Base-by-base conservation (phyloP, 2,113 vertebrate genomes). In the Leucoraja erinaceus region DNA sequence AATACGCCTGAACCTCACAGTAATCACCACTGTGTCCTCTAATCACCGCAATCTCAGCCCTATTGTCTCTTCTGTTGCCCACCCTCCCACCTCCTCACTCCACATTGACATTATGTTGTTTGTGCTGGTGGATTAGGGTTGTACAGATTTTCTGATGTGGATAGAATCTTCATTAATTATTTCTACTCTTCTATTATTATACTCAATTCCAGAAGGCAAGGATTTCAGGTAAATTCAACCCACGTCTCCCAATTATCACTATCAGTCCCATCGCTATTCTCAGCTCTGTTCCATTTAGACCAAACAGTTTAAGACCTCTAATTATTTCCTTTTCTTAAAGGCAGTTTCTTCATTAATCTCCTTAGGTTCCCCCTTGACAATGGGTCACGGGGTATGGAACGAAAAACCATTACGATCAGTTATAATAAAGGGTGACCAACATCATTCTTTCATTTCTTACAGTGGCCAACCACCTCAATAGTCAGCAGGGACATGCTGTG, bases 151-250 rank as follows among this genome's bases (percentile, higher is more conserved):
- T 22, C 74, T 75, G 25, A n/a, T 8, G 28, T 75, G 74, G 38
- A 83, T 83, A 54, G 79, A 56, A 81, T 54, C 8, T 83, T 22
- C 47, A 83, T 83, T 84, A 59, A 84, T 56, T 84, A 84, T 84
- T 84, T 84, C 79, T 22, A 28, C 1, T 25, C 47, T 84, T 84
- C 54, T 83, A 47, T 56, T 54, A 28, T 83, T 56, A 79, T 47
- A 7, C 78, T 54, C 78, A 84, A 56, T 28, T 84, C 54, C 79
- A 84, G 56, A 84, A 56, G 47, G 10, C 79, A 56, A 84, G 79
- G 11, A 59, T 56, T 84, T 11, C 79, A 59, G 47, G 11, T 54
- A 56, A 84, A 59, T 25, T 84, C 47, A 9, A 84, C 54, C 79
- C 20, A 84, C 54, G 11, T 54, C 54, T 28, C 79, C 47, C 54